phyloP scores from a whole-genome alignment of 2,113 vertebrate species.

The Petaurus breviceps region DNA sequence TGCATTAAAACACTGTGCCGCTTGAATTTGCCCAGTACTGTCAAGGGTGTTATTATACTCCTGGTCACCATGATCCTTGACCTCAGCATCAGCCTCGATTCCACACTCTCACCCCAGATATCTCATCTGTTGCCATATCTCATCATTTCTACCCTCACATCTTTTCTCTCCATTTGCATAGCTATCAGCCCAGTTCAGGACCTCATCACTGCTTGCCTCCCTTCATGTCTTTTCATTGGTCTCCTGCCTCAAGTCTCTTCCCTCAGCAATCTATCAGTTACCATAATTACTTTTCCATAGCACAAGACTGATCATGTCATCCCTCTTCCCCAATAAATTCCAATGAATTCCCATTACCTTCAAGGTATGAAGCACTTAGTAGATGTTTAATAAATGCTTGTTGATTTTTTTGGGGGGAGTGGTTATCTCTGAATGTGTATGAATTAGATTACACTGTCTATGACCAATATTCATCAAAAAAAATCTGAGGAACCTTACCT shows the following conservation, averaged over 20 bases:
- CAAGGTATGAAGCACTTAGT: background rate
- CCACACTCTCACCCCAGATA: background rate
- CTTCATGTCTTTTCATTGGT: background rate
- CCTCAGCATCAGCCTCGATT: background rate
- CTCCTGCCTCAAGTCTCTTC: background rate
- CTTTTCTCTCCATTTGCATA: background rate
- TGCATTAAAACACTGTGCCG: background rate
- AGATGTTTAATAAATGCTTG: background rate
- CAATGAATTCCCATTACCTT: background rate
- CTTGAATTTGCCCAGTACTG: background rate
- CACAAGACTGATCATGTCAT: background rate
- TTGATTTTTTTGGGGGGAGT: background rate
- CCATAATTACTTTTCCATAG: background rate
- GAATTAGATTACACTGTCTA: background rate
- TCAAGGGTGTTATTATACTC: background rate
- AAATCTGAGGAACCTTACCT: slow-evolving; percentile 68
- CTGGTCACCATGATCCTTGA: background rate
- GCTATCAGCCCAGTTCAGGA: background rate
- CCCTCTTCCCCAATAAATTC: background rate
- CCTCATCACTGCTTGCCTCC: background rate
- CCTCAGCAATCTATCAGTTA: background rate
- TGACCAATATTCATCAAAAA: background rate
- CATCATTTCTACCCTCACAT: background rate
- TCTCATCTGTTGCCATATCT: background rate
- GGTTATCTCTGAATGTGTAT: background rate